These are phyloP conservation scores for Prenolepis imparis DNA, from an alignment of 2,888 invertebrate genomes.

Conservation along the genomic window DNA sequence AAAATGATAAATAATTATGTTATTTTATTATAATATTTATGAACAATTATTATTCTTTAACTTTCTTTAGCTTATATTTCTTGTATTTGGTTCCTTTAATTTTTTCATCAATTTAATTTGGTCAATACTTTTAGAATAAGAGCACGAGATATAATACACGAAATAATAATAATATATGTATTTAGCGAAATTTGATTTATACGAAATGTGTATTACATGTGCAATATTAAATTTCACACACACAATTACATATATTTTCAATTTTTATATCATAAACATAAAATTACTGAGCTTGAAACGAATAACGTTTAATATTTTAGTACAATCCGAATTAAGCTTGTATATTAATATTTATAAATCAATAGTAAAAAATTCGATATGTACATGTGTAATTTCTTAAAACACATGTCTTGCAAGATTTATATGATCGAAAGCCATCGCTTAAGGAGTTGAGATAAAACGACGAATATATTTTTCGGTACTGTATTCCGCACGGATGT, in stretches of 20 bases:
- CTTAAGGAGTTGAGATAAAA: neutral
- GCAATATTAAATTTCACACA: neutral
- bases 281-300: neutral
- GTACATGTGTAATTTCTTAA: neutral
- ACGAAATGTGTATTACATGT: neutral
- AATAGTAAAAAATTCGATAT: neutral
- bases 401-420: neutral
- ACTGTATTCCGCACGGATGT: neutral
- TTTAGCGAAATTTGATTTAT: neutral
- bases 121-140: neutral
- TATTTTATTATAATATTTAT: neutral
- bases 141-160: neutral
- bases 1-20: conserved; percentile 21
- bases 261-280: neutral
- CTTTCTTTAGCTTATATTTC: neutral
- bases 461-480: neutral
- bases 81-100: neutral
- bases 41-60: conserved; percentile 16
- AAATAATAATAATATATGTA: neutral
- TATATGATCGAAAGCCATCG: neutral
- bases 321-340: neutral
- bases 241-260: neutral
- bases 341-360: neutral
- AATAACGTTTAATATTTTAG: neutral
- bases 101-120: neutral